phyloP scores from a whole-genome alignment of 2,888 invertebrate genomes.

The Monochamus alternatus region DNA sequence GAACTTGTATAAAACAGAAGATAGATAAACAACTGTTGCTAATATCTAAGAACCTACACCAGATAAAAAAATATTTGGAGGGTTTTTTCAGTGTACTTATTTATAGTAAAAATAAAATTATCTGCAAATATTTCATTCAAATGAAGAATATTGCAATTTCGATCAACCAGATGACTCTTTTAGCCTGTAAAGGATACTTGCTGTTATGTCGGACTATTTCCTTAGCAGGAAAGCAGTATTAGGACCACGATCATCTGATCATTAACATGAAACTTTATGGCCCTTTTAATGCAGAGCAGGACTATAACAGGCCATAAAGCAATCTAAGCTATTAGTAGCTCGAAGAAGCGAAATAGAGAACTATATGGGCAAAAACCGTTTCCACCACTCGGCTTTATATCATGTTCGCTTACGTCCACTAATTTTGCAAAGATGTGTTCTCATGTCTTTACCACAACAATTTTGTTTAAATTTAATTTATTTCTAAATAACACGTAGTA shows the following conservation, averaged over 20 bases:
- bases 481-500: no score
- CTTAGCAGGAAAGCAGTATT: conserved; percentile 16
- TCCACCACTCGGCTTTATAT: neutral
- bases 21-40: no score
- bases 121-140: no score
- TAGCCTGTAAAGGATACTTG: no score
- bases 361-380: conserved; percentile 9
- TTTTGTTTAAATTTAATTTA: neutral
- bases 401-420: neutral
- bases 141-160: no score
- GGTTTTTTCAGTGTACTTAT: no score
- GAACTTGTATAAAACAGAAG: no score
- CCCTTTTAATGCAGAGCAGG: conserved; percentile 36
- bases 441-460: no score
- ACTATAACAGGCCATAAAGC: conserved; percentile 37
- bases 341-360: conserved; percentile 30
- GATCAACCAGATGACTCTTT: no score
- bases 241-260: conserved; percentile 21
- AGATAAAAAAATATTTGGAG: no score
- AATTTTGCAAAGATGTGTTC: neutral
- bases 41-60: no score
- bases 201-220: neutral
- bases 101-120: no score
- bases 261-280: conserved; percentile 31
- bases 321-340: conserved; percentile 31